Conservation (phyloP, 2,113 vertebrate species). For the Orthonyx spaldingii region DNA sequence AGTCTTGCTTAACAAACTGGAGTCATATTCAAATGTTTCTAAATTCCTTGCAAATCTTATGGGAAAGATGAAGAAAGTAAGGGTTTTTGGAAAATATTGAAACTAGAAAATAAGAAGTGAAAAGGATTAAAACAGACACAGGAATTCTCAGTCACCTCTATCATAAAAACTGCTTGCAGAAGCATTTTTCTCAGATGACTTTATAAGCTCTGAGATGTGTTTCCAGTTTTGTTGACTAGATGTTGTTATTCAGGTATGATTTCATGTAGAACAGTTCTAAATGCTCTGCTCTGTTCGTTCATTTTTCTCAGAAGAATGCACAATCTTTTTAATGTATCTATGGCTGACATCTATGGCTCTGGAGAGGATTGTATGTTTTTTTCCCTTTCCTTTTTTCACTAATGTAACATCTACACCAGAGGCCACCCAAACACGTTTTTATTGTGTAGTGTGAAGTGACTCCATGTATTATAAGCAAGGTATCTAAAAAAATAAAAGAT, state of each 20-base stretch:
- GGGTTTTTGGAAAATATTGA: not conserved
- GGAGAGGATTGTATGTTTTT: not conserved
- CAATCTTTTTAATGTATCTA: not conserved
- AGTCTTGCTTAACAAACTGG: not conserved
- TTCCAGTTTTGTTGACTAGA: not conserved
- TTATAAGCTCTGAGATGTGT: not conserved
- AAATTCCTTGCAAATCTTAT: not conserved
- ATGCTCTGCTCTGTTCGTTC: not conserved
- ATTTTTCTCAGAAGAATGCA: not conserved
- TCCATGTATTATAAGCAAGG: not conserved
- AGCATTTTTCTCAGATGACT: not conserved
- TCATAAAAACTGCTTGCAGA: not conserved
- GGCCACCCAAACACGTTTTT: not conserved
- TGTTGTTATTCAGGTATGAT: not conserved
- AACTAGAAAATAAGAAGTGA: not conserved
- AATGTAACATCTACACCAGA: not conserved
- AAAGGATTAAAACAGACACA: not conserved
- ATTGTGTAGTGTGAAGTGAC: not conserved
- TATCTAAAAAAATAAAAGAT: not conserved
- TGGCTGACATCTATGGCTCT: not conserved
- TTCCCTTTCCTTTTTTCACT: not conserved
- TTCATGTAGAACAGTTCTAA: not conserved
- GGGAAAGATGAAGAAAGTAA: not conserved
- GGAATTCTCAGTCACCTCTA: not conserved
- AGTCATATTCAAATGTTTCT: not conserved